phyloP scores from a whole-genome alignment of 2,888 invertebrate genomes.

The Choristoneura rosaceana region DNA sequence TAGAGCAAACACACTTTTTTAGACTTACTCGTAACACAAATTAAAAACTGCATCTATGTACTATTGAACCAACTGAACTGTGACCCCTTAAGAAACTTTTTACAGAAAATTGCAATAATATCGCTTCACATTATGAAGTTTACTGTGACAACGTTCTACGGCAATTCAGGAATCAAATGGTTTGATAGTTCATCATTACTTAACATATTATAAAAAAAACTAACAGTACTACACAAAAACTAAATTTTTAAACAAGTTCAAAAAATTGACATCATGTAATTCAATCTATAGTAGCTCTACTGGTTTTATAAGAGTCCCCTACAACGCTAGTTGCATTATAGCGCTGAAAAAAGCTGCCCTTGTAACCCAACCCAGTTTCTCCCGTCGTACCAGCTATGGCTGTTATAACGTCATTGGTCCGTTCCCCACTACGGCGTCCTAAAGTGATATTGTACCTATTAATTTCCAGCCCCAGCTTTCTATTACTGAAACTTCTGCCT shows the following conservation, averaged over 20 bases:
- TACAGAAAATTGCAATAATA: no score
- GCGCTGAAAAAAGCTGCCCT: slow-evolving; percentile 69
- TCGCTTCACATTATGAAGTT: no score
- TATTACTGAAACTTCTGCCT: slow-evolving; percentile 69
- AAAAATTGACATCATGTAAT: background rate
- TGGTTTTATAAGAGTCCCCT: slow-evolving; percentile 73
- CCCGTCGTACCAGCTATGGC: slow-evolving; percentile 70
- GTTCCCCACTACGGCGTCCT: slow-evolving; percentile 64
- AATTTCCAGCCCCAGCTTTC: slow-evolving; percentile 63
- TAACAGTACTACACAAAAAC: no score
- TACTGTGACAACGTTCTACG: no score
- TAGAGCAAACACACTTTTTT: background rate
- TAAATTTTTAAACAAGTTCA: background rate
- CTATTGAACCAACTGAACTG: no score
- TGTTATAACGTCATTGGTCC: slow-evolving; percentile 75
- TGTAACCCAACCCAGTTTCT: slow-evolving; percentile 70
- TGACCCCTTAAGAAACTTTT: no score
- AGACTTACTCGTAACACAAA: background rate
- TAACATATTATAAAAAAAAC: no score
- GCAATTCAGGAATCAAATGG: no score
- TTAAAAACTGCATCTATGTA: no score
- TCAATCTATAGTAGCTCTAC: slow-evolving; percentile 73
- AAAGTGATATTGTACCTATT: slow-evolving; percentile 74
- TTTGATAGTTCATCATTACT: no score
- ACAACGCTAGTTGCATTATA: slow-evolving; percentile 67